A percentile compares a stretch with the other conserved stretches of the same genome.
Evolutionary conservation across 1,140 invertebrate species (phyloP).

Genomic region (Papilio dardanus): DNA sequence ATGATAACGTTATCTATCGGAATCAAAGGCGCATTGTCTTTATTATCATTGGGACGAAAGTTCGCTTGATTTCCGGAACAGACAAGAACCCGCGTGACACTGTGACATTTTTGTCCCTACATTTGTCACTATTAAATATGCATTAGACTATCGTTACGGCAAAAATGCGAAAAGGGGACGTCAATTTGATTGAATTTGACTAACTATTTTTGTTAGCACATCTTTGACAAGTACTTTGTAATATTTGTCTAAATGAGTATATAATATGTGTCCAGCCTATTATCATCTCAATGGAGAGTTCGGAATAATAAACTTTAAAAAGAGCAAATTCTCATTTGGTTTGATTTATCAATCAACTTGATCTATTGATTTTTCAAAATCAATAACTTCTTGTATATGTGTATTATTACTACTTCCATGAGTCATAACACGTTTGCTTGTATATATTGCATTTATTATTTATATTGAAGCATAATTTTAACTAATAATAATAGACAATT

Average conservation of each 20-base stretch:
- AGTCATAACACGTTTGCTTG: not conserved
- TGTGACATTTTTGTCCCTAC: not conserved
- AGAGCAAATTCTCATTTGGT: no score
- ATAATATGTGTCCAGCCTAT: not conserved
- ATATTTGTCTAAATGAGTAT: not conserved
- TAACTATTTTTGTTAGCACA: not conserved
- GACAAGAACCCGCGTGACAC: not conserved
- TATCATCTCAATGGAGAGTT: no score
- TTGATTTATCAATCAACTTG: no score
- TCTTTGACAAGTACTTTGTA: not conserved
- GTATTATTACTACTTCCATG: not conserved
- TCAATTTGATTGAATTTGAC: not conserved
- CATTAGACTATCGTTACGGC: not conserved
- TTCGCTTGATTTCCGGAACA: constrained; percentile 18
- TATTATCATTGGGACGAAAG: constrained; percentile 12
- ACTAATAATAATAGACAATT: not conserved
- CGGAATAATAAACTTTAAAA: no score
- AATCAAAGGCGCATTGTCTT: constrained; percentile 13
- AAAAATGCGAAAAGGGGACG: not conserved
- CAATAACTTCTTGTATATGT: no score
- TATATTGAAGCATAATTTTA: not conserved
- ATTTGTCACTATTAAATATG: constrained; percentile 8
- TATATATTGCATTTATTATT: not conserved
- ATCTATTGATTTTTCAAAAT: no score
- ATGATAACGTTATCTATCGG: constrained; percentile 29